phyloP scores from a whole-genome alignment of 2,113 vertebrate genomes.

The Perca fluviatilis region DNA sequence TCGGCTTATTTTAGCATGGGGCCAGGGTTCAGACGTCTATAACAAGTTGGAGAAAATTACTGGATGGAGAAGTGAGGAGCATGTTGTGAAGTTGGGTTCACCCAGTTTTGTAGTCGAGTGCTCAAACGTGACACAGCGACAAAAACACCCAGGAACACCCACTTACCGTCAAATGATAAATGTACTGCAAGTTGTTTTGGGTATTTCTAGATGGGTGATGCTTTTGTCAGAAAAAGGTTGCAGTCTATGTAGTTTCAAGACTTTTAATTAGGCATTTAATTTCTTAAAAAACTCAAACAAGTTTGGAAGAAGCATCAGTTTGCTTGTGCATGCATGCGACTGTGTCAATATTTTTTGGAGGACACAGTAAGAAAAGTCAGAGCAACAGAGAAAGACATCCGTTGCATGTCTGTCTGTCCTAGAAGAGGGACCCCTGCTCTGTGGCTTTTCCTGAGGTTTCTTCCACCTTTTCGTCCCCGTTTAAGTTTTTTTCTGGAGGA shows the following conservation, averaged over 20 bases:
- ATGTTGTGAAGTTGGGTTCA: not conserved
- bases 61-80: not conserved
- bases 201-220: not conserved
- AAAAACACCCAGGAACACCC: conserved; percentile 2
- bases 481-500: not conserved
- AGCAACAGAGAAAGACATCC: not conserved
- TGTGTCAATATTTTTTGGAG: conserved; percentile 4
- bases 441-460: not conserved
- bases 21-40: not conserved
- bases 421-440: not conserved
- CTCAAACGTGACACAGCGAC: not conserved
- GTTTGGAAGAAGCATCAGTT: not conserved
- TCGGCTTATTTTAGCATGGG: conserved; percentile 5
- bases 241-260: not conserved
- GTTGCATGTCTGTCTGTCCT: not conserved
- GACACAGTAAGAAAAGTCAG: conserved; percentile 35
- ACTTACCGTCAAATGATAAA: conserved; percentile 18
- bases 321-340: not conserved
- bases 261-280: not conserved
- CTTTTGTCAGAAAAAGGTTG: conserved; percentile 4
- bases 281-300: conserved; percentile 1
- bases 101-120: not conserved
- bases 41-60: conserved; percentile 12
- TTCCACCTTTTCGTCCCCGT: not conserved
- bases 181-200: not conserved